phyloP scores from a whole-genome alignment of 2,797 vertebrate species.

The Meriones psammophilus region DNA sequence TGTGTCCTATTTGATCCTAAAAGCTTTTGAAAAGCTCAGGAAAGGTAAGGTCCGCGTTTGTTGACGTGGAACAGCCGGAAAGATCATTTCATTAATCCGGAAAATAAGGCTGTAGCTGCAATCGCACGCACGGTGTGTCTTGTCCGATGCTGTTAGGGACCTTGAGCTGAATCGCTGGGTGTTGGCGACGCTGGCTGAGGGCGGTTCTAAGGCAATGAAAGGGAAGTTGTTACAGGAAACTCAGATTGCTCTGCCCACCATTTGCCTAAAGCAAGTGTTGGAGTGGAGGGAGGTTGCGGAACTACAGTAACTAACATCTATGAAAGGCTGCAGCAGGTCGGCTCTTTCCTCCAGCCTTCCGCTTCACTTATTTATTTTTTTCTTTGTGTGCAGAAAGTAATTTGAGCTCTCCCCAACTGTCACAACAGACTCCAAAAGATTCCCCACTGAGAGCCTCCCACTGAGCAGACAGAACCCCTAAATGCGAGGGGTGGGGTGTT shows the following conservation, averaged over 20 bases:
- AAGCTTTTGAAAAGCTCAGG: constrained; percentile 62
- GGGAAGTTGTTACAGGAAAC: background rate
- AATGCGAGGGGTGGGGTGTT: background rate
- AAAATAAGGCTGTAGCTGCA: constrained; percentile 6
- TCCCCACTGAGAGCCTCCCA: constrained; percentile 35
- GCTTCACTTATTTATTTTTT: background rate
- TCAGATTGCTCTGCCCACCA: background rate
- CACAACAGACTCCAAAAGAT: background rate
- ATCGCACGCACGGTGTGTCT: constrained; percentile 21
- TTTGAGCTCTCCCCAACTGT: background rate
- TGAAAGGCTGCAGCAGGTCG: background rate
- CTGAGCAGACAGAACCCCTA: constrained; percentile 8
- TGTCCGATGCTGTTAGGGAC: constrained; percentile 58
- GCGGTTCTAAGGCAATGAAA: constrained; percentile 24
- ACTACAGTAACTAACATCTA: background rate
- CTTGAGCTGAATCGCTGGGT: background rate
- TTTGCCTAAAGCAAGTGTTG: background rate
- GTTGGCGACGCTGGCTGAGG: background rate
- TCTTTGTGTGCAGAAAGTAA: constrained; percentile 3
- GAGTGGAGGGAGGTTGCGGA: accelerated
- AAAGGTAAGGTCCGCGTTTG: constrained; percentile 17
- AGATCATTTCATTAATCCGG: constrained; percentile 6
- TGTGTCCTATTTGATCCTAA: constrained; percentile 58
- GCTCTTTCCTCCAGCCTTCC: background rate
- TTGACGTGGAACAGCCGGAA: constrained; percentile 41